Evolutionary conservation across 2,888 invertebrate genomes (phyloP).

Genomic region (Penaeus monodon): DNA sequence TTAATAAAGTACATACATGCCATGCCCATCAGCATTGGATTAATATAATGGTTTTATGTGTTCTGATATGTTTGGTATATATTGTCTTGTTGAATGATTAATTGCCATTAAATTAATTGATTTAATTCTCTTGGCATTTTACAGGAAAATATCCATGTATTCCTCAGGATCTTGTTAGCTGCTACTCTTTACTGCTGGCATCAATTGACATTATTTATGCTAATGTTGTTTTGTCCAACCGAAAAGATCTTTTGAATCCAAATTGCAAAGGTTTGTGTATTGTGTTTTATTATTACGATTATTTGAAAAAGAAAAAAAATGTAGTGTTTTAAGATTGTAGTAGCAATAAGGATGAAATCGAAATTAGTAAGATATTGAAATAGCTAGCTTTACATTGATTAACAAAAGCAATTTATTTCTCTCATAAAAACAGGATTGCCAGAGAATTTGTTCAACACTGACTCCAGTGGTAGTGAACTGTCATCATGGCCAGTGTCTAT

Average conservation of each 20-base stretch:
- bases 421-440: slow-evolving; percentile 42
- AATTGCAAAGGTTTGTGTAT: slow-evolving; percentile 79
- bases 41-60: no score
- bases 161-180: slow-evolving; percentile 93
- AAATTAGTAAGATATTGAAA: no score
- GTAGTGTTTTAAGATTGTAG: no score
- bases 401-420: neutral
- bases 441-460: slow-evolving; percentile 33
- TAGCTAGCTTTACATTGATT: no score
- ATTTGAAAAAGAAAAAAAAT: no score
- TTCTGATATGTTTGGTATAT: no score
- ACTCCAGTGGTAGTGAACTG: slow-evolving; percentile 68
- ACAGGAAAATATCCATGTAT: slow-evolving; percentile 84
- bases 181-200: slow-evolving; percentile 90
- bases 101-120: no score
- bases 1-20: no score
- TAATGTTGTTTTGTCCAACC: slow-evolving; percentile 84
- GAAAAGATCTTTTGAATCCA: slow-evolving; percentile 88
- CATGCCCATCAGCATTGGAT: no score
- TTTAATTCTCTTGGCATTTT: neutral
- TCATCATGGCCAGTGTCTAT: slow-evolving; percentile 83
- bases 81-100: no score
- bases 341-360: no score
- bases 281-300: neutral
- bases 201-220: slow-evolving; percentile 91